Evolutionary conservation across 2,113 vertebrate genomes (phyloP), one percentile per base, ranked within the genome.

Genomic region (Thomomys bottae): DNA sequence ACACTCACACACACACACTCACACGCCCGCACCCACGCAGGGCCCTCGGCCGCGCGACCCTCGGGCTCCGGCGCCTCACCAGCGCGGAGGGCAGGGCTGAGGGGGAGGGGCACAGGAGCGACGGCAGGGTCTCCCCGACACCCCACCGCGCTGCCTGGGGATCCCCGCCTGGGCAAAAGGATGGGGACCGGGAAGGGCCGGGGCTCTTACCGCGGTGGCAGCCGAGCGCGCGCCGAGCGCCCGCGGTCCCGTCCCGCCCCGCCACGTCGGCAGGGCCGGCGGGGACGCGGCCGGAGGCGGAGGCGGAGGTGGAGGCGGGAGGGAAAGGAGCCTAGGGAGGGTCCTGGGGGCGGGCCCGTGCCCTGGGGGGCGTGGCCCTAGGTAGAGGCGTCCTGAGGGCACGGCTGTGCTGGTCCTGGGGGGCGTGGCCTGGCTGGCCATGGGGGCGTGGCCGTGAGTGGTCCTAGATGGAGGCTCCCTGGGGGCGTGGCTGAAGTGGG

Each of bases 191-290:
- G 34, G 91, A 61, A 84, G 0, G 40, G 86, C 59, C 77, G 0
- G 61, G 0, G 61, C 30, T 84, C 96, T 97, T 97, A 98, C 97
- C 97, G 87, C 96, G 96, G 90, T 24, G 94, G 92, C 83, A 12
- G 94, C 89, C 97, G 97, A 95, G 97, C 96, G 97, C 97, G 96
- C 97, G 97, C 59, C 95, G 38, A 73, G 97, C 93, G 94, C 95
- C 72, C n/a, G 34, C 73, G 59, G 94, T 92, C 93, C 96, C 95
- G 94, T 92, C 93, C 96, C 95, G 95, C 96, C 97, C 96, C 97
- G 97, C 98, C 98, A 98, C 97, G 97, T 98, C 98, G 93, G 96
- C 98, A 98, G 88, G 88, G 78, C 90, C 42, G 34, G 93, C 77
- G 91, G 95, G 96, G 78, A 96, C 96, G 92, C 93, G 95, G 94